phyloP scores from a whole-genome alignment of 2,888 invertebrate genomes.

The Herminia tarsipennalis region DNA sequence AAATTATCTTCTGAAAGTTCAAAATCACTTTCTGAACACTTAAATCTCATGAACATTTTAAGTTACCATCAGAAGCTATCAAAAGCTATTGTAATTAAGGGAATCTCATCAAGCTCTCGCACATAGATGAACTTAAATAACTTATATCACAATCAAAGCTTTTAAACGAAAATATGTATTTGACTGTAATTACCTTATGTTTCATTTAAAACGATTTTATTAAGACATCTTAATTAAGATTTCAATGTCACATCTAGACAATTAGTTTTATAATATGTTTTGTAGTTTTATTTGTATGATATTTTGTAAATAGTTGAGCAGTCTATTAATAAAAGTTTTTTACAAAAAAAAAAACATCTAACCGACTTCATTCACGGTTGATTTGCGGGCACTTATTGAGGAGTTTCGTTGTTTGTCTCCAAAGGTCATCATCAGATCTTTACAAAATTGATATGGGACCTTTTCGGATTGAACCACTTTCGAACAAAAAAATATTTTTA shows the following conservation, averaged over 20 bases:
- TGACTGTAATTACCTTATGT: neutral
- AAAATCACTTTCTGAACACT: neutral
- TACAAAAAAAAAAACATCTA: no score
- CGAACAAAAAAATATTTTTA: no score
- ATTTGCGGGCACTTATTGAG: no score
- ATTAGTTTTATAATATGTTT: no score
- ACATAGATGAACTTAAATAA: conserved; percentile 9
- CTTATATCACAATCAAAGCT: conserved; percentile 3
- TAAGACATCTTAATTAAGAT: neutral
- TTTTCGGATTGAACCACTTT: no score
- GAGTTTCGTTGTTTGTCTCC: no score
- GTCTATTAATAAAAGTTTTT: no score
- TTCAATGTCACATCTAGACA: neutral
- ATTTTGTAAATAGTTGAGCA: no score
- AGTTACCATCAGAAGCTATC: neutral
- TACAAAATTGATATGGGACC: no score
- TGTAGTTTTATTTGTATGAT: no score
- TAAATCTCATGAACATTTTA: neutral
- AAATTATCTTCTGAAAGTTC: neutral
- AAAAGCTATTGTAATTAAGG: conserved; percentile 22
- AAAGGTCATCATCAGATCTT: no score
- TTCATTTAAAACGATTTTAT: neutral
- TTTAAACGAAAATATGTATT: conserved; percentile 4
- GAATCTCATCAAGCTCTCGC: conserved; percentile 15
- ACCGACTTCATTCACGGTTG: no score